Percentiles rank a stretch among this genome's conserved stretches.
phyloP scores from a whole-genome alignment of 1,140 invertebrate genomes.

The Scaptomyza montana region DNA sequence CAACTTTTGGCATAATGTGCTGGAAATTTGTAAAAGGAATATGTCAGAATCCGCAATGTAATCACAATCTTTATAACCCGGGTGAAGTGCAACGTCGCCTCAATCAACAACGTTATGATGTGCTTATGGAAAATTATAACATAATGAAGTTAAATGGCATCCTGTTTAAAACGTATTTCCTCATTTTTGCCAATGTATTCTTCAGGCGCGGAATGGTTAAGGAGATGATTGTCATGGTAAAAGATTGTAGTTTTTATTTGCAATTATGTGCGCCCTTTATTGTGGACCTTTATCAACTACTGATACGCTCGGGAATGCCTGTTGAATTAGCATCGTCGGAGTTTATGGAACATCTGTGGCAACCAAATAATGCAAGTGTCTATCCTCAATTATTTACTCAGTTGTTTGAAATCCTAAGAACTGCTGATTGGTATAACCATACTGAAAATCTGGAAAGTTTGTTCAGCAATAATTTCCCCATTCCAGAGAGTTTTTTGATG shows the following conservation, averaged over 20 bases:
- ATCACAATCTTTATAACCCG: conserved; percentile 30
- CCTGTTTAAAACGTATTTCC: conserved; percentile 37
- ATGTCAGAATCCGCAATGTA: conserved; percentile 29
- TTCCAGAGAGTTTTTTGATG: conserved; percentile 32
- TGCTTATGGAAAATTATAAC: conserved; percentile 20
- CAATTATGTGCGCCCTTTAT: conserved; percentile 1
- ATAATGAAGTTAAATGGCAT: conserved; percentile 10
- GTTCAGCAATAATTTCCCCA: conserved; percentile 9
- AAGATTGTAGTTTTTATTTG: conserved; percentile 42
- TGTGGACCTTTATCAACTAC: background rate
- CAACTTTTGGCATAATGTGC: conserved; percentile 54
- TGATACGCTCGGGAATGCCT: conserved; percentile 15
- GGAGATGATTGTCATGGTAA: conserved; percentile 42
- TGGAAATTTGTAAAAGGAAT: conserved; percentile 12
- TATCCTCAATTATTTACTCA: background rate
- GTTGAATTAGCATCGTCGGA: background rate
- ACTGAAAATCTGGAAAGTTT: conserved; percentile 10
- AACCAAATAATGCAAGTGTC: conserved; percentile 3
- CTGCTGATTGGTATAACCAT: conserved; percentile 52
- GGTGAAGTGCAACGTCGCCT: conserved; percentile 34
- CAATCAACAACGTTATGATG: background rate
- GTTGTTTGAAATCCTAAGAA: conserved; percentile 25
- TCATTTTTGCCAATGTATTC: conserved; percentile 43
- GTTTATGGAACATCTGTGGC: conserved; percentile 57
- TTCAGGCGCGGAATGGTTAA: conserved; percentile 10